These are phyloP conservation scores for Gambusia affinis DNA, from an alignment of 2,113 vertebrate genomes.

Conservation along the genomic window DNA sequence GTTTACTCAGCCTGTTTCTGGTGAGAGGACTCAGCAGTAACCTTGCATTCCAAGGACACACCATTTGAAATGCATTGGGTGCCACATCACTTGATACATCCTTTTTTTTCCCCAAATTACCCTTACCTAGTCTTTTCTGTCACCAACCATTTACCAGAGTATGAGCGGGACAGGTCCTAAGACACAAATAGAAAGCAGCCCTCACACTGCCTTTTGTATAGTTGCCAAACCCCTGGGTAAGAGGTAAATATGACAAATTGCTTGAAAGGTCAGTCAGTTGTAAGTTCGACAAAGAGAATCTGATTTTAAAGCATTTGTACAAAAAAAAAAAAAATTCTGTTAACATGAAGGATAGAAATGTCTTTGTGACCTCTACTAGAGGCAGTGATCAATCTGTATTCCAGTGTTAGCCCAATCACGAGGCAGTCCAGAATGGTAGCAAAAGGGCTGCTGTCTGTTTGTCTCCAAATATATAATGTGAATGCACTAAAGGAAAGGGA, in stretches of 20 bases:
- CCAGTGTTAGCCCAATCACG: slow-evolving; percentile 54
- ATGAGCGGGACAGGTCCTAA: slow-evolving; percentile 62
- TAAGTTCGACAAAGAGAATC: slow-evolving; percentile 60
- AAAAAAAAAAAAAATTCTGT: background rate
- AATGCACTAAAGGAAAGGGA: slow-evolving; percentile 48
- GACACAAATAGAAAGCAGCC: slow-evolving; percentile 31
- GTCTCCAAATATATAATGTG: slow-evolving; percentile 46
- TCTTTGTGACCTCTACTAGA: slow-evolving; percentile 60
- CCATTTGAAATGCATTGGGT: slow-evolving; percentile 81
- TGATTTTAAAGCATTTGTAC: slow-evolving; percentile 51
- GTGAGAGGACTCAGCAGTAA: slow-evolving; percentile 55
- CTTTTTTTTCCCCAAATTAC: slow-evolving; percentile 68
- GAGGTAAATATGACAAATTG: slow-evolving; percentile 55
- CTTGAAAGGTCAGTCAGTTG: slow-evolving; percentile 28
- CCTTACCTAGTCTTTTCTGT: slow-evolving; percentile 68
- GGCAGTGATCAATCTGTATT: slow-evolving; percentile 48
- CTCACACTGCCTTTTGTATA: slow-evolving; percentile 12
- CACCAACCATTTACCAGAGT: slow-evolving; percentile 62
- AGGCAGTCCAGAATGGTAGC: slow-evolving; percentile 25
- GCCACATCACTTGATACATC: slow-evolving; percentile 68
- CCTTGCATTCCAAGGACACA: slow-evolving; percentile 78
- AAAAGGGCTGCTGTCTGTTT: slow-evolving; percentile 34
- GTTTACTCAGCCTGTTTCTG: slow-evolving; percentile 37
- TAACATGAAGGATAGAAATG: slow-evolving; percentile 48
- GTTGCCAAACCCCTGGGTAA: slow-evolving; percentile 25